Evolutionary conservation across 2,888 invertebrate species (phyloP).

Genomic region (Cephus rjabovi): DNA sequence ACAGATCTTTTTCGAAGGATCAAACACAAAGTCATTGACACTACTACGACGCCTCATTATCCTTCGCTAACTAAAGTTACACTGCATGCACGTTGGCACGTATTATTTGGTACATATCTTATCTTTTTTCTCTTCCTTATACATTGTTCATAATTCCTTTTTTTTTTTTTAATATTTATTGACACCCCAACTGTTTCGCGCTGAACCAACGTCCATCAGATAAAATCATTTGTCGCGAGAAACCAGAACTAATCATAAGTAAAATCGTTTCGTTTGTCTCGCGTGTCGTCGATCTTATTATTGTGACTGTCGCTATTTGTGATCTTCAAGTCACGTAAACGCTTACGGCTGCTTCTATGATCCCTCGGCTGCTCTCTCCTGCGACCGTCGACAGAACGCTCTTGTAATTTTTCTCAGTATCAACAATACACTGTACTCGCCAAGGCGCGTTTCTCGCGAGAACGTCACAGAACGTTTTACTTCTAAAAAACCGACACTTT

Average conservation of each 20-base stretch:
- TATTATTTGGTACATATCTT: slow-evolving; percentile 32
- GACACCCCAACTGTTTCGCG: not conserved
- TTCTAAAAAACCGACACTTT: not conserved
- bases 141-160: not conserved
- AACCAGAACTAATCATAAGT: not conserved
- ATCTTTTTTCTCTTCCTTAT: not conserved
- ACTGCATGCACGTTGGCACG: slow-evolving; percentile 33
- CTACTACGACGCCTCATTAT: not conserved
- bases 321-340: not conserved
- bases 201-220: not conserved
- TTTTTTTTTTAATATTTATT: not conserved
- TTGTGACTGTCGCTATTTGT: not conserved
- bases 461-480: not conserved
- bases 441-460: not conserved
- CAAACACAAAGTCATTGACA: not conserved
- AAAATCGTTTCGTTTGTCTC: not conserved
- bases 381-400: not conserved
- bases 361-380: not conserved
- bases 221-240: not conserved
- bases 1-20: not conserved
- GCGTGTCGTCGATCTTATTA: not conserved
- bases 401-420: not conserved
- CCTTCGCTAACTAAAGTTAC: slow-evolving; percentile 16
- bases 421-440: not conserved
- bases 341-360: not conserved